Base-by-base conservation (phyloP, 2,113 vertebrate genomes). In the Cariama cristata region DNA sequence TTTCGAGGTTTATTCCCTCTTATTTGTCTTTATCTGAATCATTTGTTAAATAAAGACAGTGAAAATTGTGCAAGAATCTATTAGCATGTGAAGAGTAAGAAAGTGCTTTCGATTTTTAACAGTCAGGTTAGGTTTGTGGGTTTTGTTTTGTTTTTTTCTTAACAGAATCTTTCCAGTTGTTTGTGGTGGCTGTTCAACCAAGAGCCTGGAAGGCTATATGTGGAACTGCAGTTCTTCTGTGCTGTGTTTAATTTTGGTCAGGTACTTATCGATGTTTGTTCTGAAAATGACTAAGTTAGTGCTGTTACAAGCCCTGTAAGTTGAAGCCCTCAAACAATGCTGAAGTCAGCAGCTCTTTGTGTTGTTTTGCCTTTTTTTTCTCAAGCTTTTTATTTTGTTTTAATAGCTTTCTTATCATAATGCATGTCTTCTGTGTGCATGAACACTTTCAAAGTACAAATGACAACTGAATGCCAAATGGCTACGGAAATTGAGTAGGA, bases 191-290 rank as follows among this genome's bases (percentile, higher is more conserved):
- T 99, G 44, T 99, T 99, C 91, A 99, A 99, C 92, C 98, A 93
- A 17, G 98, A 98, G 85, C 99, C 99, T 72, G 99, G 99, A 47
- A 98, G 98, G 85, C 99, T 99, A 0, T 99, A 99, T 92, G 97
- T 99, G 95, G 99, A 99, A 93, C 95, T 99, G 97, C 99, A 99
- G 97, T 99, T 99, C 98, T 99, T 99, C 98, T 99, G 99, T 97
- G 99, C 99, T 35, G 98, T 99, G 38, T 98, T 98, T 97, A 99
- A 99, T 98, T 99, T 99, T 97, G 99, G 99, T 87, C 99, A 99
- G 99, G 99, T 99, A 98, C 50, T 93, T 97, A 67, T 12, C 95
- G 50, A n/a, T 30, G 4, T 64, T 87, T 79, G 49, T 73, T 88
- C 52, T 80, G 24, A 82, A 87, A 81, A 52, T 32, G 3, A 16